These are phyloP conservation scores for Formica selysi DNA, from an alignment of 1,140 invertebrate species.

Conservation along the genomic window DNA sequence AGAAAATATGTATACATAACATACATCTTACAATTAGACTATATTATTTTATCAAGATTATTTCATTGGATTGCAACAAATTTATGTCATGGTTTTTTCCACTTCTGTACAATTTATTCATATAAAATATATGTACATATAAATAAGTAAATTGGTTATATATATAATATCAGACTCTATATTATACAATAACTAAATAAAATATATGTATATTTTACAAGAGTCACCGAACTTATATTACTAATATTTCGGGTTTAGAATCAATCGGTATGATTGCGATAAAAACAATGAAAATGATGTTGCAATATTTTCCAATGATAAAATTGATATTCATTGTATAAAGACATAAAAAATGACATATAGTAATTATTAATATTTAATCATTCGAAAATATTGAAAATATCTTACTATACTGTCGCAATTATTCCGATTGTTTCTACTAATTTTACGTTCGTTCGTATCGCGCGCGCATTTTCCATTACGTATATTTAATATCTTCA, in stretches of 20 bases:
- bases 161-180: slow-evolving; percentile 7
- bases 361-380: not conserved
- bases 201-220: slow-evolving; percentile 44
- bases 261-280: slow-evolving; percentile 17
- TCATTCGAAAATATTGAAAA: not conserved
- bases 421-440: slow-evolving; percentile 22
- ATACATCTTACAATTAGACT: too few relatives aligned
- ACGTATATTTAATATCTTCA: slow-evolving; percentile 35
- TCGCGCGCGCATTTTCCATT: not conserved
- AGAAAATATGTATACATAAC: too few relatives aligned
- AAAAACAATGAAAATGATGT: not conserved
- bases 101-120: slow-evolving; percentile 60
- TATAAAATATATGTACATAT: slow-evolving; percentile 63
- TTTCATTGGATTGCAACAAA: not conserved
- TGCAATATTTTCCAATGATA: slow-evolving; percentile 1
- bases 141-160: slow-evolving; percentile 38
- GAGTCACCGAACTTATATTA: slow-evolving; percentile 6
- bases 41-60: not conserved
- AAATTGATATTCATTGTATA: not conserved
- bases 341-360: slow-evolving; percentile 13
- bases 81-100: not conserved
- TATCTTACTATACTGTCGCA: not conserved
- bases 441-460: not conserved
- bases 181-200: slow-evolving; percentile 43
- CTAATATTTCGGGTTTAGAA: slow-evolving; percentile 4